Evolutionary conservation across 2,888 invertebrate species (phyloP).

Genomic region (Boloria euphrosyne): DNA sequence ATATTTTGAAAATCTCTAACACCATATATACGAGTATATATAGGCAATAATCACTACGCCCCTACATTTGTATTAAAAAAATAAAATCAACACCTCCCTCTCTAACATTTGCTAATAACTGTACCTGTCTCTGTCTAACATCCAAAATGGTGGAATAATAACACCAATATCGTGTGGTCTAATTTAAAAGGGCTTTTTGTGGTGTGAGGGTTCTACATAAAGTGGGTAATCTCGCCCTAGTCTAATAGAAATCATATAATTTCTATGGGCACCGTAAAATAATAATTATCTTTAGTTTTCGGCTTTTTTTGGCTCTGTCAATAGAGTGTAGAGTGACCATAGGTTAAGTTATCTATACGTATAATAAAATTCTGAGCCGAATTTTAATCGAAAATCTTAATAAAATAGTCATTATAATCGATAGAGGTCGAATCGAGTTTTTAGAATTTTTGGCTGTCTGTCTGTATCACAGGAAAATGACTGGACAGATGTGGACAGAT

Average conservation of each 20-base stretch:
- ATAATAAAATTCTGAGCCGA: too few species aligned
- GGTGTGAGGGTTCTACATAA: constrained; percentile 39
- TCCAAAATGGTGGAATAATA: constrained; percentile 61
- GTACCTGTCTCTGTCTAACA: constrained; percentile 49
- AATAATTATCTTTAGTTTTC: constrained; percentile 67
- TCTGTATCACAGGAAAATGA: too few species aligned
- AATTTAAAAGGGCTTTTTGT: constrained; percentile 20
- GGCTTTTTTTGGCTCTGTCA: constrained; percentile 56
- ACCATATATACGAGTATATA: constrained; percentile 50
- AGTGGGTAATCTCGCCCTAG: constrained; percentile 44
- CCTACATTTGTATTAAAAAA: constrained; percentile 50
- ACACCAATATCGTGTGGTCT: constrained; percentile 51
- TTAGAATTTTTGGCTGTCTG: too few species aligned
- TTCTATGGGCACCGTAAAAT: constrained; percentile 68
- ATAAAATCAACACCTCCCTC: constrained; percentile 45
- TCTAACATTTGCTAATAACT: constrained; percentile 60
- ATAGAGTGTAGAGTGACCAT: constrained; percentile 53
- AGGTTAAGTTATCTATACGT: background rate
- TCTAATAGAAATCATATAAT: constrained; percentile 61
- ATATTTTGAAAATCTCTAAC: constrained; percentile 10
- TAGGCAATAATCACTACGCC: constrained; percentile 61
- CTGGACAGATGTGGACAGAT: too few species aligned
- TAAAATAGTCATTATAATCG: too few species aligned
- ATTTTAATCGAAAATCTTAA: too few species aligned
- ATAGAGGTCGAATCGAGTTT: too few species aligned